These are phyloP conservation scores for Ceratoteleas bidentatus DNA, from an alignment of 1,140 invertebrate species.

Conservation along the genomic window DNA sequence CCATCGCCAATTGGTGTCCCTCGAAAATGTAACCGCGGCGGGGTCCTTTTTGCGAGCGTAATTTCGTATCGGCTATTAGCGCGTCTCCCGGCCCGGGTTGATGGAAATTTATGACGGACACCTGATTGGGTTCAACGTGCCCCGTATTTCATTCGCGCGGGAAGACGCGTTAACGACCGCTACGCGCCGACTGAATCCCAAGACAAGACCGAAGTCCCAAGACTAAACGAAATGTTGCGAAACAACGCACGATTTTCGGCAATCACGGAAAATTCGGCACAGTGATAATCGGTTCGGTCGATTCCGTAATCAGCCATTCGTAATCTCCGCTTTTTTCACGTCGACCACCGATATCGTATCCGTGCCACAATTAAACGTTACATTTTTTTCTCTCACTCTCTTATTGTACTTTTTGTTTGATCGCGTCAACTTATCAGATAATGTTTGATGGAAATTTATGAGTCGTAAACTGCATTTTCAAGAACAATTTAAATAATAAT, in stretches of 20 bases:
- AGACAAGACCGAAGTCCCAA: no score
- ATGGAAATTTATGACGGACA: constrained; percentile 80
- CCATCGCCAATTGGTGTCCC: constrained; percentile 42
- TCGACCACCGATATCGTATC: constrained; percentile 11
- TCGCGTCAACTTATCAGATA: constrained; percentile 47
- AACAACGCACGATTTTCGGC: background rate
- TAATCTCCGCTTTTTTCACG: constrained; percentile 27
- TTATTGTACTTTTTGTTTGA: constrained; percentile 46
- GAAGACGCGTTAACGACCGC: constrained; percentile 26
- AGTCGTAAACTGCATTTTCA: constrained; percentile 57
- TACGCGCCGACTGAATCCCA: constrained; percentile 20
- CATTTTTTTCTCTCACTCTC: constrained; percentile 25
- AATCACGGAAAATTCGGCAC: constrained; percentile 1
- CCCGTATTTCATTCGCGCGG: constrained; percentile 75
- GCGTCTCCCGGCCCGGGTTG: constrained; percentile 68
- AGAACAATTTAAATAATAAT: constrained; percentile 63
- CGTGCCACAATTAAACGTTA: constrained; percentile 39
- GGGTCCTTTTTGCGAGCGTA: constrained; percentile 46
- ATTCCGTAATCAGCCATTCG: constrained; percentile 32
- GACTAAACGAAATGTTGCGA: no score
- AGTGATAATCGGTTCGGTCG: constrained; percentile 30
- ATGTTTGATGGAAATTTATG: constrained; percentile 59
- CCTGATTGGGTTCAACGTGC: constrained; percentile 80
- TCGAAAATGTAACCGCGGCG: constrained; percentile 33
- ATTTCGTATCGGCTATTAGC: constrained; percentile 70